phyloP scores from a whole-genome alignment of 2,113 vertebrate species.

The Capreolus pygargus region DNA sequence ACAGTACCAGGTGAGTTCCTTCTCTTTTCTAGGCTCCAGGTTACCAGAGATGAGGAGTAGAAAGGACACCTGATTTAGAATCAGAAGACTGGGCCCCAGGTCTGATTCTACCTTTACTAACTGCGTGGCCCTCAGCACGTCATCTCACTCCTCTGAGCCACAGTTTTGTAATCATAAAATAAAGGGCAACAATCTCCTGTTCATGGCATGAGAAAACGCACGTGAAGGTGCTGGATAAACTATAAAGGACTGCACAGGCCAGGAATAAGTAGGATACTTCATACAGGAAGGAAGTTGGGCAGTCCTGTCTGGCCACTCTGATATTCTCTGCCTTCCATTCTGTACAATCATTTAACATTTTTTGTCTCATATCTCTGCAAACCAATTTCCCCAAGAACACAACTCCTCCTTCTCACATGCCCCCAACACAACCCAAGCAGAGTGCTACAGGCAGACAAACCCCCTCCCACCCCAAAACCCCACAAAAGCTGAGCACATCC shows the following conservation, averaged over 20 bases:
- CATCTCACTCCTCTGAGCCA: not conserved
- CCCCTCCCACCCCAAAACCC: not conserved
- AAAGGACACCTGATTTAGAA: not conserved
- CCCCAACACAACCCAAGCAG: not conserved
- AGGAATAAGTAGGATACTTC: not conserved
- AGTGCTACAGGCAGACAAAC: not conserved
- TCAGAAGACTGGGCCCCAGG: not conserved
- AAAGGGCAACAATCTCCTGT: not conserved
- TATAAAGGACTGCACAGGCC: not conserved
- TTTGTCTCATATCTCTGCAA: not conserved
- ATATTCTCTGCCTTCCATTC: not conserved
- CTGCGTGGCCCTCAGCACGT: not conserved
- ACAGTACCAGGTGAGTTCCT: not conserved
- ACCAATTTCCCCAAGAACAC: not conserved
- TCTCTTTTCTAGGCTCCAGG: not conserved
- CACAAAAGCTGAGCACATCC: too few relatives aligned
- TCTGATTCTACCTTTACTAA: not conserved
- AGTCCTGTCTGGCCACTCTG: not conserved
- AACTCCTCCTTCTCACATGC: not conserved
- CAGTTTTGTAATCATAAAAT: not conserved
- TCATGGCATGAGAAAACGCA: not conserved
- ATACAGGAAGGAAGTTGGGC: not conserved
- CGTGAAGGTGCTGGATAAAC: not conserved
- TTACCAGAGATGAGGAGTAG: not conserved
- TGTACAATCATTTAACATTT: not conserved